Base-by-base conservation (phyloP, 2,888 invertebrate genomes). In the Callimorpha dominula region DNA sequence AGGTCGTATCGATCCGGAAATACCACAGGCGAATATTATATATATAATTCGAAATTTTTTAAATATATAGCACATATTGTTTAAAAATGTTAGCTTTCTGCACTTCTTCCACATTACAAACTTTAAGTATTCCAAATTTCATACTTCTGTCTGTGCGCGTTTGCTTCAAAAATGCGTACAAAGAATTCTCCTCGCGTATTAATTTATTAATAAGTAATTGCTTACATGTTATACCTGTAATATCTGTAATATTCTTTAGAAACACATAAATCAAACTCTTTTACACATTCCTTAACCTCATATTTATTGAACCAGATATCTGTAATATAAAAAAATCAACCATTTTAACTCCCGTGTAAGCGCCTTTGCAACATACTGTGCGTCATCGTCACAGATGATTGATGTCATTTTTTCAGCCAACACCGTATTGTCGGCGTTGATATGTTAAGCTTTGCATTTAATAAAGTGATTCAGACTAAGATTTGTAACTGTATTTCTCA, bases 301-400 rank as follows among this genome's bases (percentile, higher is more conserved):
- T 75, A 81, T 72, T 68, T 54, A 68, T 80, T 66, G 72, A 75
- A 77, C 72, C 75, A 68, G 72, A 76, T 74, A 80, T 76, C 68
- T 74, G 72, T 80, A 74, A 75, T 72, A 85, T 76, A 81, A 79
- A 81, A n/a, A 80, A 79, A 75, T 67, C 63, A 77, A 73, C 72
- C 75, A 79, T 79, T 79, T 78, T 80, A 80, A 76, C 80, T 78
- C 77, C 74, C 66, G 76, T 70, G 72, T 76, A 79, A 76, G 75
- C 71, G 81, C 80, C 77, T 80, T 78, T 75, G 80, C 82, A 81
- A 81, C 84, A 82, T 81, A 72, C 87, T 87, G 83, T 94, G 88
- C 87, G 92, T 94, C 93, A 93, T 93, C 90, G 91, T 93, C 93
- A 90, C 86, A 85, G 86, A 93, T 94, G 94, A 94, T 94, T 94